These are phyloP conservation scores for Callopanchax toddi DNA, from an alignment of 2,113 vertebrate genomes.

Conservation along the genomic window DNA sequence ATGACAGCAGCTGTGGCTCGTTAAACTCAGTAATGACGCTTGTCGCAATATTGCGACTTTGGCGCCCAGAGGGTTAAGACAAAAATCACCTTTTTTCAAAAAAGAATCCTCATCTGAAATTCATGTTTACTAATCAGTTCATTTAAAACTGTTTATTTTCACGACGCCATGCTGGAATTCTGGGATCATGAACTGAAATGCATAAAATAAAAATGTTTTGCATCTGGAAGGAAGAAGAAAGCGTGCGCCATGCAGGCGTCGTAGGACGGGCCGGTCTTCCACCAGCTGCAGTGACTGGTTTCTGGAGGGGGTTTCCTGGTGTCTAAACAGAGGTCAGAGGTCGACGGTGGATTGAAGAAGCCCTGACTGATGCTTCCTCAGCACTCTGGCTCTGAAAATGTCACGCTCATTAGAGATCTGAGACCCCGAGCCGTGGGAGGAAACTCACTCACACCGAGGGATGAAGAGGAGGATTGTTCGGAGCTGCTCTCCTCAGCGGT, in stretches of 20 bases:
- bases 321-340: constrained; percentile 34
- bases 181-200: not conserved
- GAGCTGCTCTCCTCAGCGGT: constrained; percentile 56
- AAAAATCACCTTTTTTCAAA: too few relatives aligned
- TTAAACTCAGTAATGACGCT: too few relatives aligned
- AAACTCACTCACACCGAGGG: constrained; percentile 16
- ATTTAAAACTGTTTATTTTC: too few relatives aligned
- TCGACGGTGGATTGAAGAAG: constrained; percentile 17
- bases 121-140: too few relatives aligned
- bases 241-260: not conserved
- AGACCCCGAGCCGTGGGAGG: constrained; percentile 22
- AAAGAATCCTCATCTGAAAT: too few relatives aligned
- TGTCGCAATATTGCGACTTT: too few relatives aligned
- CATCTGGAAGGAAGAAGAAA: not conserved
- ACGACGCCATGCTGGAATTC: too few relatives aligned
- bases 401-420: constrained; percentile 54
- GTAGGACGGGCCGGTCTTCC: not conserved
- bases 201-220: not conserved
- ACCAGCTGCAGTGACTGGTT: not conserved
- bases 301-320: constrained; percentile 36
- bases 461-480: constrained; percentile 63
- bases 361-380: constrained; percentile 7
- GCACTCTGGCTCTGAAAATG: constrained; percentile 39
- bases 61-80: too few relatives aligned
- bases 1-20: too few relatives aligned